A percentile compares a stretch with the other conserved stretches of the same genome.
phyloP scores from a whole-genome alignment of 30 jellyfish, hydroid and myxozoan genomes.

The Clytia hemisphaerica region DNA sequence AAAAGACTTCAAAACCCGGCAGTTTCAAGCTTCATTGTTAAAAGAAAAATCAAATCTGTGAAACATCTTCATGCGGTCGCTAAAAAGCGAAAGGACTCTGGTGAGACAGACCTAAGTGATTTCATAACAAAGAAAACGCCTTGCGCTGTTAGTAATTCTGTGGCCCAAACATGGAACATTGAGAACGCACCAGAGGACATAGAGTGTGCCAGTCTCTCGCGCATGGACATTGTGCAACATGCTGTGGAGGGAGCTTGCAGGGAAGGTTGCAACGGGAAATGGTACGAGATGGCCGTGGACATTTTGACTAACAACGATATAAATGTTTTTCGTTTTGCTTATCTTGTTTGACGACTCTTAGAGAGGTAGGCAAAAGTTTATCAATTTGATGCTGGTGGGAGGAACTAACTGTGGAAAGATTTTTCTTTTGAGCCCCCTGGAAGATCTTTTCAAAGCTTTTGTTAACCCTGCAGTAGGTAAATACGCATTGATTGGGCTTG shows the following conservation, averaged over 20 bases:
- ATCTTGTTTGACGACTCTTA: slow-evolving; percentile 14
- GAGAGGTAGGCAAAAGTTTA: slow-evolving; percentile 31
- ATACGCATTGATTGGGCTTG: slow-evolving; percentile 47
- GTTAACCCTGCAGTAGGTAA: slow-evolving; percentile 31
- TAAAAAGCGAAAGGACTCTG: slow-evolving; percentile 21
- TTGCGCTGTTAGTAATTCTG: slow-evolving; percentile 1
- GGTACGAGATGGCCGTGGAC: slow-evolving; percentile 30
- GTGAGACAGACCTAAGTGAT: slow-evolving; percentile 27
- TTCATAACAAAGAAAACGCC: too few species aligned
- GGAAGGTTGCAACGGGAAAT: slow-evolving; percentile 31
- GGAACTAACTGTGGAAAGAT: slow-evolving; percentile 25
- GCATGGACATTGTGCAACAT: not conserved
- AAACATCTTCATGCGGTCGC: slow-evolving; percentile 28
- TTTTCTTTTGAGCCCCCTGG: slow-evolving; percentile 30
- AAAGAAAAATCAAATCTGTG: slow-evolving; percentile 1
- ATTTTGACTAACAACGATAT: slow-evolving; percentile 28
- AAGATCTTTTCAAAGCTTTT: slow-evolving; percentile 3
- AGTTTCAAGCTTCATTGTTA: slow-evolving; percentile 9
- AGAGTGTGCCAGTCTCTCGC: slow-evolving; percentile 14
- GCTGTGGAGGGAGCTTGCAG: slow-evolving; percentile 21
- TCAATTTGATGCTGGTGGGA: slow-evolving; percentile 18
- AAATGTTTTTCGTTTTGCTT: slow-evolving; percentile 27
- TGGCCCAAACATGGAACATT: slow-evolving; percentile 31
- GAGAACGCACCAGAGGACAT: slow-evolving; percentile 20
- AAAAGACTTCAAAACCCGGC: slow-evolving; percentile 13